Conservation (phyloP, 2,113 vertebrate genomes). For the Forbesichthys papilliferus region DNA sequence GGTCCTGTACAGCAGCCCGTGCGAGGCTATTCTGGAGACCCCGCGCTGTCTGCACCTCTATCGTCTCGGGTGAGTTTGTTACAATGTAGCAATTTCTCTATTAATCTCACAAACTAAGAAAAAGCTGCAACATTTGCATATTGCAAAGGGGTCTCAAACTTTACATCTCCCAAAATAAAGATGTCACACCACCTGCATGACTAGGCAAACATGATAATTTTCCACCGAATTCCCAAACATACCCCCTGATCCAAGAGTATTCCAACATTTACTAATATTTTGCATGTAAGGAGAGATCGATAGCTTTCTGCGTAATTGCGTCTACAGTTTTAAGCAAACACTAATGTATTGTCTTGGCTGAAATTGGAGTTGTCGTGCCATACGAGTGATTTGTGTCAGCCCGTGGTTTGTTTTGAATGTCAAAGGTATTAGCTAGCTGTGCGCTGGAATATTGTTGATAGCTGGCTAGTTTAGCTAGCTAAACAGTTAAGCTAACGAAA, state of each 20-base stretch:
- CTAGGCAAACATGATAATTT: conserved; percentile 62
- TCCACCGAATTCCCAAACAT: conserved; percentile 83
- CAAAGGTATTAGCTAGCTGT: conserved; percentile 71
- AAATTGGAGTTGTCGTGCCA: conserved; percentile 9
- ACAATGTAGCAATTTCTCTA: conserved; percentile 91
- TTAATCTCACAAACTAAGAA: conserved; percentile 84
- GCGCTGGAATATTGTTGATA: conserved; percentile 74
- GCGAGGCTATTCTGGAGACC: conserved; percentile 95
- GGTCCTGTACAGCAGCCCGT: conserved; percentile 93
- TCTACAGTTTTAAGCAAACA: conserved; percentile 29
- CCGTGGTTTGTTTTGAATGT: conserved; percentile 73
- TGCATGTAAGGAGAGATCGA: conserved; percentile 67
- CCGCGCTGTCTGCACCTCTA: conserved; percentile 95
- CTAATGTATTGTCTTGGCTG: conserved; percentile 4
- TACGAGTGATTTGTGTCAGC: conserved; percentile 32
- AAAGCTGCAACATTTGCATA: conserved; percentile 70
- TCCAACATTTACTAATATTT: conserved; percentile 84
- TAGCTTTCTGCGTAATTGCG: conserved; percentile 67
- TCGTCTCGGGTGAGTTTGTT: conserved; percentile 98
- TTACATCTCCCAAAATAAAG: conserved; percentile 44
- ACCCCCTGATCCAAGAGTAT: conserved; percentile 81
- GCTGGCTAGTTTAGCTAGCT: conserved; percentile 63
- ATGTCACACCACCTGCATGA: conserved; percentile 47
- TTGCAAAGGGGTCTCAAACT: conserved; percentile 71
- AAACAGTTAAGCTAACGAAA: conserved; percentile 71